Base-by-base conservation (phyloP, 2,888 invertebrate species). In the Acrobasis consociella region DNA sequence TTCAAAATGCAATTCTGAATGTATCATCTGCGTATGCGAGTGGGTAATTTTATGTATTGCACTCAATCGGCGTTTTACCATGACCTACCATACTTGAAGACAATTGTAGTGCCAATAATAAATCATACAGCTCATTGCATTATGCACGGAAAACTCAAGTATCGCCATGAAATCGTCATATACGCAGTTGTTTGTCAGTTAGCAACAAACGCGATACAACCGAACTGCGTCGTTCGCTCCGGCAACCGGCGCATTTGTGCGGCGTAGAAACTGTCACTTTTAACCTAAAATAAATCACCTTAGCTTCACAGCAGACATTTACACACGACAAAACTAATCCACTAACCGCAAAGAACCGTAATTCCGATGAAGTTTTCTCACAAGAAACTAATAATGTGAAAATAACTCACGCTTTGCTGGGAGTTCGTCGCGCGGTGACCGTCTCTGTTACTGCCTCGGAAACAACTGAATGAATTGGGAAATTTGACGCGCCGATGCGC, bases 181-280 rank as follows among this genome's bases (percentile, higher is more conserved):
- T 87, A 89, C 89, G 91, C 89, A 90, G 85, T 87, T 78, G 69
- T 69, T 71, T 72, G 81, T 76, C 84, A 77, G 84, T 83, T 91
- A 88, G 91, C 87, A 91, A 91, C 91, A 85, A 84, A 86, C 82
- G 77, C 81, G 80, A 80, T 81, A 83, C 75, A 73, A 81, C 70
- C 72, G 66, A 83, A 90, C 85, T 91, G 87, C 91, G 90, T 85
- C 90, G 89, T 81, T 70, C 69, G 68, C 68, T 72, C 69, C 71
- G 73, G 74, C 81, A 76, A 83, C 73, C 79, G 77, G 77, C 73
- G 75, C 69, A 74, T 79, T 82, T 80, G 83, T 84, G 77, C 87
- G 87, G 76, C 90, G 91, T 85, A 91, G 82, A 89, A 85, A 86
- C 83, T 82, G 79, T 79, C 86, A 82, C 68, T 72, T 66, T 70